Evolutionary conservation across 2,888 invertebrate genomes (phyloP).

Genomic region (Xylota segnis): DNA sequence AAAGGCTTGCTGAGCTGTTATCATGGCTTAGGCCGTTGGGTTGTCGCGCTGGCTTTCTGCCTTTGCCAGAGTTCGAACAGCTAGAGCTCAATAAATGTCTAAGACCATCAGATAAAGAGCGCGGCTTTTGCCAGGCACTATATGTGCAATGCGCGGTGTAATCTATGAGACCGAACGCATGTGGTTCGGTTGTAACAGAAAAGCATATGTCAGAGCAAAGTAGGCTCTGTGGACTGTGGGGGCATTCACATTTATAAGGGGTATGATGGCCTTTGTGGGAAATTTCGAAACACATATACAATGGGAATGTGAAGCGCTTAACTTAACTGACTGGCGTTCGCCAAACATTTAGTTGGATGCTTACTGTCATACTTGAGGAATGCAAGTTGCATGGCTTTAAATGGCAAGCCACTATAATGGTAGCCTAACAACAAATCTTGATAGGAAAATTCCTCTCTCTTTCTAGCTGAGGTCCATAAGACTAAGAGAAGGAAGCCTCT

Average conservation of each 20-base stretch:
- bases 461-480: too few relatives aligned
- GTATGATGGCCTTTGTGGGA: not conserved
- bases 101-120: conserved; percentile 63
- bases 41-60: conserved; percentile 61
- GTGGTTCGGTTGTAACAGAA: not conserved
- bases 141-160: conserved; percentile 29
- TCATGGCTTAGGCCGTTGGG: conserved; percentile 39
- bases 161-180: conserved; percentile 53
- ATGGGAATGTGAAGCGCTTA: too few relatives aligned
- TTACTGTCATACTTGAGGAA: too few relatives aligned
- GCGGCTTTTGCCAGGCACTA: conserved; percentile 45
- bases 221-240: conserved; percentile 11
- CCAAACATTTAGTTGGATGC: too few relatives aligned
- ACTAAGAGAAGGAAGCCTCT: too few relatives aligned
- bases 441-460: too few relatives aligned
- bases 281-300: too few relatives aligned
- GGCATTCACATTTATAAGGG: not conserved
- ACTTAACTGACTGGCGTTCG: too few relatives aligned
- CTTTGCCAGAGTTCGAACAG: conserved; percentile 38
- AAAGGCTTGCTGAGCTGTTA: conserved; percentile 31
- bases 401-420: too few relatives aligned
- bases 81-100: conserved; percentile 73
- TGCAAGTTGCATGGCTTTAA: too few relatives aligned
- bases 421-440: too few relatives aligned
- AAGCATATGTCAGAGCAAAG: not conserved